Percentiles rank a stretch among this genome's conserved stretches.
phyloP scores from a whole-genome alignment of 2,888 invertebrate genomes.

The Ernsta delagoae region DNA sequence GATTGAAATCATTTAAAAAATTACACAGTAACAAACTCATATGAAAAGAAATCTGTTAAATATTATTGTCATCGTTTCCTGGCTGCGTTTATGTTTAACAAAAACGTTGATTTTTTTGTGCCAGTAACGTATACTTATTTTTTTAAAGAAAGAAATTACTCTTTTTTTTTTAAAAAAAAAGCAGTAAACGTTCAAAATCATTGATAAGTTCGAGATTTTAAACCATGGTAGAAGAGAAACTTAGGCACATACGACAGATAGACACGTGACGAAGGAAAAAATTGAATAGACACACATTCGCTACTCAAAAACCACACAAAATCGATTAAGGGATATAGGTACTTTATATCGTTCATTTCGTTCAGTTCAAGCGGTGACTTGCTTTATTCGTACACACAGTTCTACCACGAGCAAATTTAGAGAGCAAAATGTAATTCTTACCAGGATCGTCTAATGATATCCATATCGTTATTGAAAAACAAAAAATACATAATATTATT shows the following conservation, averaged over 20 bases:
- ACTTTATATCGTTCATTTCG: slow-evolving; percentile 29
- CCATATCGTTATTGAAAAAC: slow-evolving; percentile 79
- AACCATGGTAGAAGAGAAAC: slow-evolving; percentile 43
- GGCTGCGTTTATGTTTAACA: background rate
- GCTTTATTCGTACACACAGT: slow-evolving; percentile 35
- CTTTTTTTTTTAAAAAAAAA: too few species aligned
- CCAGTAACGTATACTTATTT: too few species aligned
- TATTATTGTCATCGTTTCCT: background rate
- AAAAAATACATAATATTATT: slow-evolving; percentile 64
- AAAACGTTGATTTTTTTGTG: background rate
- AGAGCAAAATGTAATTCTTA: slow-evolving; percentile 60
- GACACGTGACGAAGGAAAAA: slow-evolving; percentile 36
- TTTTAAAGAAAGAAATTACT: too few species aligned
- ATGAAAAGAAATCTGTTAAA: too few species aligned
- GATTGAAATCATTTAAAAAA: background rate
- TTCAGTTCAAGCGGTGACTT: background rate
- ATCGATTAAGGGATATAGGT: slow-evolving; percentile 24
- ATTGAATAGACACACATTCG: slow-evolving; percentile 29
- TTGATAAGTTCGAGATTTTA: slow-evolving; percentile 38
- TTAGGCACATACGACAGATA: slow-evolving; percentile 37
- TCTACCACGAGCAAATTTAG: slow-evolving; percentile 41
- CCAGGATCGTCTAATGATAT: slow-evolving; percentile 79
- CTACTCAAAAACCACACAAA: slow-evolving; percentile 29
- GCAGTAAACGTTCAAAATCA: background rate
- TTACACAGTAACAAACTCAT: too few species aligned